Evolutionary conservation across 2,888 invertebrate genomes (phyloP), one percentile per base, ranked within the genome.

Genomic region (Cordylochernes scorpioides): DNA sequence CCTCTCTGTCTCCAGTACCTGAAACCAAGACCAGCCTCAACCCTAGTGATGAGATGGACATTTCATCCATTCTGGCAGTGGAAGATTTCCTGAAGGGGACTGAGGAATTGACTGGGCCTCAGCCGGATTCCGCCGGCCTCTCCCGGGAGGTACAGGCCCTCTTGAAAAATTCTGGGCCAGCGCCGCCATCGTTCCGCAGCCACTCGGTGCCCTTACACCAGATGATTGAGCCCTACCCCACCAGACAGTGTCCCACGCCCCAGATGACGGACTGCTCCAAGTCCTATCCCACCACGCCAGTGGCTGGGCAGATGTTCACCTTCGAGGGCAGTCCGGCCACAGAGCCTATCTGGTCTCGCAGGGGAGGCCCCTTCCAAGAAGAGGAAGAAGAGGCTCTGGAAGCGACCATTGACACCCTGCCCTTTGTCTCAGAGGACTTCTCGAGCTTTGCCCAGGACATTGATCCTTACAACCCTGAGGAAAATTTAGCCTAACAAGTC

Each of bases 181-280:
- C 22, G 5, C 14, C 22, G 14, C 10, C 21, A 9, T 22, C 22
- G 5, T 53, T 49, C 36, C 59, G 77, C 29, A 75, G 75, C 5
- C 75, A 74, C 44, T 75, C 75, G 9, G 77, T 74, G 27, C 77
- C 77, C 0, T 51, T 71, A 13, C 65, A 66, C 44, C 61, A 62
- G 36, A 65, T 63, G 48, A 48, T 42, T 9, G 43, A 55, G 24
- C 33, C 26, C 17, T 17, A 32, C 12, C 25, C 30, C 14, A 22
- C 12, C 14, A 12, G 14, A 6, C 14, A 22, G 12, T 13, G 22
- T 22, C 22, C 22, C 6, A 6, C 14, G 12, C 5, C 22, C 22
- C 12, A 3, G 12, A 32, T 28, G 13, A 7, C 33, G 6, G 12
- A 12, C 15, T 9, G 25, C 3, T 30, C 36, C 7, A 42, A 39